These are phyloP conservation scores for Bradypus variegatus DNA, from an alignment of 2,797 vertebrate genomes.

Conservation along the genomic window DNA sequence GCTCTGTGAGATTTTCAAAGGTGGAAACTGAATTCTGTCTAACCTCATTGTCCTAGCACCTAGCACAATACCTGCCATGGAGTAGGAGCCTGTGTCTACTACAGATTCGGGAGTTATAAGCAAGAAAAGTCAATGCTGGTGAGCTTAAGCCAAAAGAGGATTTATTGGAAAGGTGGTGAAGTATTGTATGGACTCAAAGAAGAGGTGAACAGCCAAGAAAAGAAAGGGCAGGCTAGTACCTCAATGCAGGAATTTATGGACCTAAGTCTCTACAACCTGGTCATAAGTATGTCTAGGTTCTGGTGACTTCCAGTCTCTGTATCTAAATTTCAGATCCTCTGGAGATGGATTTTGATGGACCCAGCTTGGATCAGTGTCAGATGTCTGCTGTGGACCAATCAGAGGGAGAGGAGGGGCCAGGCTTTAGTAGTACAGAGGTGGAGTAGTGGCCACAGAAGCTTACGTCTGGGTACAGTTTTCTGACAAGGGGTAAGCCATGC, in stretches of 20 bases:
- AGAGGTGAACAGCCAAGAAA: background rate
- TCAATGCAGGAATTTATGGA: background rate
- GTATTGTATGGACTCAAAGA: background rate
- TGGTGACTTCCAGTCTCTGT: background rate
- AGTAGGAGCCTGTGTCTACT: background rate
- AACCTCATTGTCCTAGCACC: background rate
- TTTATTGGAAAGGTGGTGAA: background rate
- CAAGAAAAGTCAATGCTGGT: background rate
- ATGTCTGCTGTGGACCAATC: background rate
- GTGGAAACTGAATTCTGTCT: background rate
- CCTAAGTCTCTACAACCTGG: background rate
- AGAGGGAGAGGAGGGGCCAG: background rate
- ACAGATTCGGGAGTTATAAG: background rate
- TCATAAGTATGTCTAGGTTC: background rate
- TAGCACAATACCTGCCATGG: background rate
- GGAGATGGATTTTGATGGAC: background rate
- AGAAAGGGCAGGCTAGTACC: background rate
- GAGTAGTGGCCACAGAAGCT: background rate
- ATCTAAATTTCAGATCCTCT: background rate
- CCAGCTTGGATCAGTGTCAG: background rate
- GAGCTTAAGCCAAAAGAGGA: background rate
- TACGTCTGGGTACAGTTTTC: background rate
- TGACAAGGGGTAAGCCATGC: background rate
- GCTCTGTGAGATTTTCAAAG: background rate
- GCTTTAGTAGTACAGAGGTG: rapidly evolving